phyloP scores from a whole-genome alignment of 2,797 vertebrate species.

The Mallotus villosus region DNA sequence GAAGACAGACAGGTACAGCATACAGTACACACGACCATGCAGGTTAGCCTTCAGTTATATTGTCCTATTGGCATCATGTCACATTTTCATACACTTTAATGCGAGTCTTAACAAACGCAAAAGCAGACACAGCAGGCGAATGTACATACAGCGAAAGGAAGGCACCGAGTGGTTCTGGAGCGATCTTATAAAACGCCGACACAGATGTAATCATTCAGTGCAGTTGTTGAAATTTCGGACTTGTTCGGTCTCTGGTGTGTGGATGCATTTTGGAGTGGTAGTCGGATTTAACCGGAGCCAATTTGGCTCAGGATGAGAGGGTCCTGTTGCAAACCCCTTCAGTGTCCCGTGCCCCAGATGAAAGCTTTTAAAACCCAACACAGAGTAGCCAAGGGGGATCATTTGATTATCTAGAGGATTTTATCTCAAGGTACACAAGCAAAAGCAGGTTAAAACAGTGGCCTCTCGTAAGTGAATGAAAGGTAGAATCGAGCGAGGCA shows the following conservation, averaged over 20 bases:
- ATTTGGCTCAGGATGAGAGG: conserved; percentile 25
- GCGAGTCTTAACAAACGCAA: conserved; percentile 26
- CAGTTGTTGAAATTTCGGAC: conserved; percentile 59
- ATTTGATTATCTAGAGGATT: conserved; percentile 1
- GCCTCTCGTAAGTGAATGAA: conserved; percentile 41
- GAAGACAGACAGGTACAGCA: conserved; percentile 29
- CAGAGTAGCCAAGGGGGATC: background rate
- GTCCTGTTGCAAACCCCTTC: background rate
- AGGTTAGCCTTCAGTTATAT: conserved; percentile 29
- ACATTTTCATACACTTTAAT: conserved; percentile 23
- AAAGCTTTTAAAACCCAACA: conserved; percentile 27
- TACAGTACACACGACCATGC: background rate
- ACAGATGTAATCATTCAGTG: conserved; percentile 48
- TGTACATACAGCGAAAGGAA: conserved; percentile 17
- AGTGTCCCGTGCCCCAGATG: conserved; percentile 31
- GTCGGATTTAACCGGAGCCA: conserved; percentile 11
- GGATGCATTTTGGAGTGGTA: conserved; percentile 26
- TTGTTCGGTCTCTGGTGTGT: conserved; percentile 20
- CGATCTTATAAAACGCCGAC: background rate
- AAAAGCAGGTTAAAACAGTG: conserved; percentile 53
- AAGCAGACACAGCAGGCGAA: conserved; percentile 15
- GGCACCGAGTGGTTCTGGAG: conserved; percentile 14
- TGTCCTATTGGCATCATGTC: conserved; percentile 13
- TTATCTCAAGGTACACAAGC: conserved; percentile 46
- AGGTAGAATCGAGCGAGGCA: conserved; percentile 40